These are phyloP conservation scores for Masticophis lateralis DNA, from an alignment of 2,797 vertebrate species.

Conservation along the genomic window DNA sequence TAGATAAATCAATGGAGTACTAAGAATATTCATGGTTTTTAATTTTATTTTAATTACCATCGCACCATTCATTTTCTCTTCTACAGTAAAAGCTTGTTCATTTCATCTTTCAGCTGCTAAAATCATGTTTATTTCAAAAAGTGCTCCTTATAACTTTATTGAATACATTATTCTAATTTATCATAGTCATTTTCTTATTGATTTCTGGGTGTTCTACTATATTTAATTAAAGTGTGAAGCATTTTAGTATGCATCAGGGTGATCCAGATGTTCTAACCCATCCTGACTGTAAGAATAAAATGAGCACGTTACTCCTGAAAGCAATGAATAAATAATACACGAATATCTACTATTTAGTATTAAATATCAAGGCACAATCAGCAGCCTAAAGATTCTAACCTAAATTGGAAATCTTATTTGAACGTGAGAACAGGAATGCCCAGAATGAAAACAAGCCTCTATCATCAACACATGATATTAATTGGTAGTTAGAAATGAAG, in stretches of 20 bases:
- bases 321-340: neutral
- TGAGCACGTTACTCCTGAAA: neutral
- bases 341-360: neutral
- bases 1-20: neutral
- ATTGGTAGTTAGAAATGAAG: neutral
- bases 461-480: neutral
- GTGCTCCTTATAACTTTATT: neutral
- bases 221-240: neutral
- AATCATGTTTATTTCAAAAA: neutral
- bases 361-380: neutral
- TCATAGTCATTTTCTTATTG: neutral
- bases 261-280: neutral
- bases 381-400: neutral
- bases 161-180: neutral
- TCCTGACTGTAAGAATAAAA: neutral
- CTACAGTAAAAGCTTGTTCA: neutral
- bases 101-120: neutral
- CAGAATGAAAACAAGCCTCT: neutral
- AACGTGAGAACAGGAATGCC: neutral
- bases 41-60: neutral
- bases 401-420: neutral
- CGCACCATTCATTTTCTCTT: neutral
- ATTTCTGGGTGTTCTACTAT: neutral
- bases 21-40: neutral
- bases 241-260: neutral